A percentile compares a stretch with the other conserved stretches of the same genome.
phyloP scores from a whole-genome alignment of 1,140 invertebrate genomes.

The Manduca sexta region DNA sequence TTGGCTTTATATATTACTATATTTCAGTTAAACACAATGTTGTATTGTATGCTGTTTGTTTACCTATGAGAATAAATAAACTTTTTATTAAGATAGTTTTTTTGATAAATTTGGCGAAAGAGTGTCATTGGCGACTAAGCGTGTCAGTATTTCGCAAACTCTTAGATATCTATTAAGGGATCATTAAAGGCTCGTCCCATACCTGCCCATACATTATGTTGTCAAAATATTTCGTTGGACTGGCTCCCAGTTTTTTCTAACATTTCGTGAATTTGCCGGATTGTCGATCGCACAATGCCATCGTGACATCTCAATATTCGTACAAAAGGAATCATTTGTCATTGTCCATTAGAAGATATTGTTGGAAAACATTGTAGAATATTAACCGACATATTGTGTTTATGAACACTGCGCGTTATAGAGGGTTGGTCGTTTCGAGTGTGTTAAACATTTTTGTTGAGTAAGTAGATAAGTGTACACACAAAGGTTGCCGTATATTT shows the following conservation, averaged over 20 bases:
- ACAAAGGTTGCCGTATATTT: too few species aligned
- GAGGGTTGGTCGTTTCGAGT: too few species aligned
- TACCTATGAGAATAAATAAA: too few species aligned
- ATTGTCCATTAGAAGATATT: slow-evolving; percentile 68
- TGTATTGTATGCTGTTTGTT: too few species aligned
- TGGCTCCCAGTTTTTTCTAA: slow-evolving; percentile 24
- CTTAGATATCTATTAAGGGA: slow-evolving; percentile 41
- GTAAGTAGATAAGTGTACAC: too few species aligned
- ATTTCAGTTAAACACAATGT: too few species aligned
- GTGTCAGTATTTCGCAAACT: neutral
- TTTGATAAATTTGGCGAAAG: too few species aligned
- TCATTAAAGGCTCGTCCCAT: slow-evolving; percentile 51
- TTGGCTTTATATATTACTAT: too few species aligned
- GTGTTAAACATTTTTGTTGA: too few species aligned
- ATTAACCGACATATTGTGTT: slow-evolving; percentile 21
- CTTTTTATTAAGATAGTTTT: too few species aligned
- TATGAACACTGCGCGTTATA: neutral
- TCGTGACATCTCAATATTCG: slow-evolving; percentile 61
- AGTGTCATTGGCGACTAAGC: too few species aligned
- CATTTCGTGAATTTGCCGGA: slow-evolving; percentile 61
- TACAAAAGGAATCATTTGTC: slow-evolving; percentile 66
- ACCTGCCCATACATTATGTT: slow-evolving; percentile 64
- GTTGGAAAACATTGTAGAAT: slow-evolving; percentile 51
- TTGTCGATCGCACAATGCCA: slow-evolving; percentile 44
- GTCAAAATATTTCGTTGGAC: slow-evolving; percentile 67